Percentiles rank a stretch among this genome's conserved stretches.
Evolutionary conservation across 2,888 invertebrate genomes (phyloP).

Genomic region (Apomyelois bistriatella): DNA sequence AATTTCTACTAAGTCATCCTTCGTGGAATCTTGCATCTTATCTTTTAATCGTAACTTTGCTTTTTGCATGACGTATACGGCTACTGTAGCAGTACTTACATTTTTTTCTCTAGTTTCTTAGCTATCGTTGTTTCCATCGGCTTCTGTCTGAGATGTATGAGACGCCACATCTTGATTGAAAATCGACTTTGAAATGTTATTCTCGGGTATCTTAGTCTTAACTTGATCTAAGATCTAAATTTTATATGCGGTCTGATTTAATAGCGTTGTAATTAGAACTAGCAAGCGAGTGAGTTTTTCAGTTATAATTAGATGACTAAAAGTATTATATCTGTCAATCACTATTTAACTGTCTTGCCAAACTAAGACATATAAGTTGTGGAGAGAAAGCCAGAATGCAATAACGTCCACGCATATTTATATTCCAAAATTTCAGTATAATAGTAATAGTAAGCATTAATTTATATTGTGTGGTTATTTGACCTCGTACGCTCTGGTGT

Average conservation of each 20-base stretch:
- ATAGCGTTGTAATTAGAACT: slow-evolving; percentile 1
- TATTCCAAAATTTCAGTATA: no score
- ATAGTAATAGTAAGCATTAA: no score
- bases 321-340: no score
- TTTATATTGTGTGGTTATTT: no score
- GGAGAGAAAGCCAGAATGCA: no score
- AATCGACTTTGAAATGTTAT: slow-evolving; percentile 5
- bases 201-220: background rate
- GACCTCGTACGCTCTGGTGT: no score
- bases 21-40: background rate
- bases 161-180: slow-evolving; percentile 8
- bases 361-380: no score
- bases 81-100: background rate
- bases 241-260: slow-evolving; percentile 6
- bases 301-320: background rate
- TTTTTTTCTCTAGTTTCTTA: background rate
- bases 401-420: no score
- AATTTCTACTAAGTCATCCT: background rate
- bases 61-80: slow-evolving; percentile 9
- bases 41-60: background rate
- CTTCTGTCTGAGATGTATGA: slow-evolving; percentile 10
- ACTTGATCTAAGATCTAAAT: slow-evolving; percentile 4
- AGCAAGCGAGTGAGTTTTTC: background rate
- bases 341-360: no score
- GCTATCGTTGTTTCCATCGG: slow-evolving; percentile 6